Percentiles rank a stretch among this genome's conserved stretches.
phyloP scores from a whole-genome alignment of 2,797 vertebrate species.

The Cynodonichthys magdalenae region DNA sequence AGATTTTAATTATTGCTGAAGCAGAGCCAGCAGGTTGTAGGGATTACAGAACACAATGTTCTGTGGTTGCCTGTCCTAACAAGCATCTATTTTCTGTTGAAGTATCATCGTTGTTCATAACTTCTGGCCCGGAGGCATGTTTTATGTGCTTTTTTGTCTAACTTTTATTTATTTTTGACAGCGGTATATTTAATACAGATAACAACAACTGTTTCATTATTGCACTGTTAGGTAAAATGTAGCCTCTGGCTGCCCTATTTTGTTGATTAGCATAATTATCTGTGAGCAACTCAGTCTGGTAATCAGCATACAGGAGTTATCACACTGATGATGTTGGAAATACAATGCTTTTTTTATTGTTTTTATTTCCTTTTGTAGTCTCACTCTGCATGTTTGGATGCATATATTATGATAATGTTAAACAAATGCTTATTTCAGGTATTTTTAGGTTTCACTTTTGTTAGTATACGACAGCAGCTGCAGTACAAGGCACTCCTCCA shows the following conservation, averaged over 20 bases:
- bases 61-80: background rate
- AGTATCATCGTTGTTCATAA: slow-evolving; percentile 1
- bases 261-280: background rate
- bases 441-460: too few species aligned
- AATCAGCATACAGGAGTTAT: background rate
- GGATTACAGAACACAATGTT: background rate
- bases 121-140: background rate
- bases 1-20: slow-evolving; percentile 34
- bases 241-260: background rate
- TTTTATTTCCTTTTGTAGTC: background rate
- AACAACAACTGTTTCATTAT: background rate
- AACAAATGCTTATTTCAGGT: too few species aligned
- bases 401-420: too few species aligned
- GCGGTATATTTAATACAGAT: background rate
- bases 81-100: background rate
- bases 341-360: background rate
- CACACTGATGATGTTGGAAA: background rate
- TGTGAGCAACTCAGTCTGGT: background rate
- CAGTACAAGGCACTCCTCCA: too few species aligned
- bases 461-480: too few species aligned
- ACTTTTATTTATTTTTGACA: slow-evolving; percentile 2
- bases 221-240: background rate
- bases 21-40: slow-evolving; percentile 9
- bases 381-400: background rate
- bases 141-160: background rate